phyloP scores from a whole-genome alignment of 2,113 vertebrate species.

The Ageneiosus marmoratus region DNA sequence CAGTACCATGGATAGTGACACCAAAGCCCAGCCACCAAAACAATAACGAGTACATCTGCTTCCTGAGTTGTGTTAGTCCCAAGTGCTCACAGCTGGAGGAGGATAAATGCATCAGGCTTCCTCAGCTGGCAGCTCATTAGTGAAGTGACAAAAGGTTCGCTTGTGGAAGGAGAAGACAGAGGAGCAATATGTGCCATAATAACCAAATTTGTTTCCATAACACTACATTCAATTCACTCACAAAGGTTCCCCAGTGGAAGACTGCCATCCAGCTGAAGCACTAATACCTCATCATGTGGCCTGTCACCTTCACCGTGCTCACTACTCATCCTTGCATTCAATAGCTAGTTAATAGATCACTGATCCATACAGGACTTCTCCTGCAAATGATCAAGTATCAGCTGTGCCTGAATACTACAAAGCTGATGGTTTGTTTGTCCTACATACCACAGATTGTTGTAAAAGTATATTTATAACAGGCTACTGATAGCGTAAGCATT shows the following conservation, averaged over 20 bases:
- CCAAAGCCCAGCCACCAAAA: neutral
- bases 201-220: neutral
- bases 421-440: neutral
- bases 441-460: neutral
- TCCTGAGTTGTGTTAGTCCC: constrained; percentile 16
- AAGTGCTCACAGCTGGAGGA: constrained; percentile 15
- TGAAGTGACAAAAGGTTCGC: constrained; percentile 18
- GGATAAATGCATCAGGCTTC: constrained; percentile 10
- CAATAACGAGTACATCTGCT: constrained; percentile 26
- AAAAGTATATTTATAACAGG: neutral
- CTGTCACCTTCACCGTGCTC: neutral
- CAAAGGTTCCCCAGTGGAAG: neutral
- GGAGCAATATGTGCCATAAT: neutral
- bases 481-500: neutral
- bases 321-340: neutral
- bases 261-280: neutral
- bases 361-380: neutral
- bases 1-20: neutral
- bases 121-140: constrained; percentile 24
- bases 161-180: constrained; percentile 10
- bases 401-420: neutral
- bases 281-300: neutral
- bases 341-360: neutral
- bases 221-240: neutral
- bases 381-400: too few relatives aligned